A percentile compares a stretch with the other conserved stretches of the same genome.
These are phyloP conservation scores for Chamaetylas fuelleborni DNA, from an alignment of 2,113 vertebrate genomes.

Conservation along the genomic window DNA sequence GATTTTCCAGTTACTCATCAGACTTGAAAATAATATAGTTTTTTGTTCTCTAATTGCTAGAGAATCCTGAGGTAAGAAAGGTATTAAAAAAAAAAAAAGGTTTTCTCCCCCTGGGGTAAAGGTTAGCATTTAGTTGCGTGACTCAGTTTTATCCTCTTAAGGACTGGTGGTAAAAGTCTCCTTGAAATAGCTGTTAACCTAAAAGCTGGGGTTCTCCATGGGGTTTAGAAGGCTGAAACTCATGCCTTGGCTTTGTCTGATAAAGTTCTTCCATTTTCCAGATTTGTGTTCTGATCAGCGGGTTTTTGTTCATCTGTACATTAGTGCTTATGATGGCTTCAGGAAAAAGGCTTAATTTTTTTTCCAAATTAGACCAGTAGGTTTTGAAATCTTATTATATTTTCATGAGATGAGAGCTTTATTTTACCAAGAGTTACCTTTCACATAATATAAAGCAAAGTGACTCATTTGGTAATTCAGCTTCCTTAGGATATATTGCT, in stretches of 20 bases:
- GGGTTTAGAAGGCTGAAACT: background rate
- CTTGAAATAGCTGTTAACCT: background rate
- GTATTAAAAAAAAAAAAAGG: background rate
- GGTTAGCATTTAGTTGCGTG: background rate
- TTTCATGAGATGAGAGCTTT: background rate
- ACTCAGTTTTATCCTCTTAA: background rate
- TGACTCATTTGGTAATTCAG: background rate
- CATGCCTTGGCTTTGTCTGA: background rate
- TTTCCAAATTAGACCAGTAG: background rate
- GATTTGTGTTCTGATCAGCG: background rate
- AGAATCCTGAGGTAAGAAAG: background rate
- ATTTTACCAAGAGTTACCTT: background rate
- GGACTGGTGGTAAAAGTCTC: background rate
- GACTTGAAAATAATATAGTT: background rate
- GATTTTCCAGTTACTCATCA: background rate
- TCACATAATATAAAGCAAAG: background rate
- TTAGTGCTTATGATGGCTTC: background rate
- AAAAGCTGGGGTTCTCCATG: background rate
- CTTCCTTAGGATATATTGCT: background rate
- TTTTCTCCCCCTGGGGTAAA: background rate
- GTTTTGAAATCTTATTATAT: background rate
- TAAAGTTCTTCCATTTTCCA: background rate
- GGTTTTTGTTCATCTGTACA: background rate
- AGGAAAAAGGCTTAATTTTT: background rate
- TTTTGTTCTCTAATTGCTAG: background rate